These are phyloP conservation scores for Tupiocoris notatus DNA, from an alignment of 2,888 invertebrate species.

Conservation along the genomic window DNA sequence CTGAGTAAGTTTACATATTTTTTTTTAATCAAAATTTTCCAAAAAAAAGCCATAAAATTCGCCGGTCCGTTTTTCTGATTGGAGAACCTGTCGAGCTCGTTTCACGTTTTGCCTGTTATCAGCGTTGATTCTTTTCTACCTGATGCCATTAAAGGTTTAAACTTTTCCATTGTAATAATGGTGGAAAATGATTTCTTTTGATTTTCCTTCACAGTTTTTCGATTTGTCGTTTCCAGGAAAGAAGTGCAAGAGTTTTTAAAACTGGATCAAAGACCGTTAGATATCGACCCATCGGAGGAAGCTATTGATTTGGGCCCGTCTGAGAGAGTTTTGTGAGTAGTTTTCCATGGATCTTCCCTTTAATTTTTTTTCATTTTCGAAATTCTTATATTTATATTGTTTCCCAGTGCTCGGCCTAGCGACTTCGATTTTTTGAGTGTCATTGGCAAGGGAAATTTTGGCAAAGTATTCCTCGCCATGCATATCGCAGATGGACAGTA, in stretches of 20 bases:
- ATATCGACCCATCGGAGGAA: conserved; percentile 51
- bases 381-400: too few species aligned
- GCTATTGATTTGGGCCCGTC: conserved; percentile 56
- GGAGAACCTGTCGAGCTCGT: background rate
- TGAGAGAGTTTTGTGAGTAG: conserved; percentile 53
- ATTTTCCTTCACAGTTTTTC: too few species aligned
- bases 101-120: background rate
- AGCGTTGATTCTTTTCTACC: background rate
- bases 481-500: conserved; percentile 57
- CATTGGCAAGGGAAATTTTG: conserved; percentile 64
- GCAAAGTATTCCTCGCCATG: conserved; percentile 59
- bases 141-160: background rate
- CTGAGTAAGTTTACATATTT: too few species aligned
- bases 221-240: conserved; percentile 51
- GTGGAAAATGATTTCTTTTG: conserved; percentile 4
- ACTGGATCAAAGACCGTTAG: conserved; percentile 52
- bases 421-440: conserved; percentile 63
- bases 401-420: conserved; percentile 57
- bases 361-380: background rate
- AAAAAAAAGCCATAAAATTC: too few species aligned
- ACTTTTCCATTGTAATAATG: background rate
- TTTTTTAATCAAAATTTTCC: too few species aligned
- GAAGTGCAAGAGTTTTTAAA: conserved; percentile 55
- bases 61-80: background rate
- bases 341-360: conserved; percentile 11